These are phyloP conservation scores for Eupeodes corollae DNA, from an alignment of 1,140 invertebrate species.

Conservation along the genomic window DNA sequence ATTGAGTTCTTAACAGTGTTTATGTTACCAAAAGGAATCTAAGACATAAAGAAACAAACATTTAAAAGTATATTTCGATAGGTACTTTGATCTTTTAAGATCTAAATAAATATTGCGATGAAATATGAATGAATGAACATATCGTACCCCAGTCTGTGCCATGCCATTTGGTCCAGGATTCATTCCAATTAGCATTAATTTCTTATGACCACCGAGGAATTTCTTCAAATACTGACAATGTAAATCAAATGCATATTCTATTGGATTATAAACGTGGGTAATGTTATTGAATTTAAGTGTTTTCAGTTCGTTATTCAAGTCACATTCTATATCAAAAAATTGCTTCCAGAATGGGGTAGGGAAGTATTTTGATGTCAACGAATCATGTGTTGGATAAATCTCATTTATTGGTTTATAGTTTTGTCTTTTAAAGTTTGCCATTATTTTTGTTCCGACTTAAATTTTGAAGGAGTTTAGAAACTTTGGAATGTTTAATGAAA, in stretches of 20 bases:
- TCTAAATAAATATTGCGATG: too few relatives aligned
- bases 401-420: too few relatives aligned
- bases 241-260: constrained; percentile 66
- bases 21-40: constrained; percentile 86
- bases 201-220: constrained; percentile 54
- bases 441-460: too few relatives aligned
- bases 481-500: too few relatives aligned
- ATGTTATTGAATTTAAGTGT: constrained; percentile 7
- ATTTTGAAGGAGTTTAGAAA: too few relatives aligned
- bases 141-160: constrained; percentile 78
- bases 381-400: not conserved
- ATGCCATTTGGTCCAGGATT: constrained; percentile 92
- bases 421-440: too few relatives aligned
- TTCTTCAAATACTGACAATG: constrained; percentile 58
- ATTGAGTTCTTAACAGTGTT: constrained; percentile 66
- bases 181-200: constrained; percentile 78
- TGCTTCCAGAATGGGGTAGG: constrained; percentile 14
- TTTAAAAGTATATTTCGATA: not conserved
- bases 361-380: constrained; percentile 13
- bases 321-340: constrained; percentile 18
- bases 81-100: not conserved
- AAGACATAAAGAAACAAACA: constrained; percentile 11
- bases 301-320: constrained; percentile 13
- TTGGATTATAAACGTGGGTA: constrained; percentile 61
- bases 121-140: constrained; percentile 2